Conservation (phyloP, 2,888 invertebrate genomes). For the Deilephila porcellus region DNA sequence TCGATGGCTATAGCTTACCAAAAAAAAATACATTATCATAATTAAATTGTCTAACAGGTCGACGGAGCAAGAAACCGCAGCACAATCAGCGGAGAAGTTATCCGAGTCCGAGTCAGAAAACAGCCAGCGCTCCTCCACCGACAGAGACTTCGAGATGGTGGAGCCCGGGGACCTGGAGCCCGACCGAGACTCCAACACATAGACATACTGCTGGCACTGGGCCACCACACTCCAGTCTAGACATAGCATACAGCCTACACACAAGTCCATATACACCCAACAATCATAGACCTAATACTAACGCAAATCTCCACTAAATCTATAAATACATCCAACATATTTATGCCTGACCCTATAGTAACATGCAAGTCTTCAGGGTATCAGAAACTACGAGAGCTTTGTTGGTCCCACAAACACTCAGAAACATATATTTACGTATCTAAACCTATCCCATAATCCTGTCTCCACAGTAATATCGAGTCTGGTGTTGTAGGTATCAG, state of each 20-base stretch:
- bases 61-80: slow-evolving; percentile 45
- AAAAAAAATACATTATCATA: background rate
- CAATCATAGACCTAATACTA: background rate
- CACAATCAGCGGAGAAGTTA: slow-evolving; percentile 60
- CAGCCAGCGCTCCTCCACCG: slow-evolving; percentile 92
- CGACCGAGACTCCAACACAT: slow-evolving; percentile 23
- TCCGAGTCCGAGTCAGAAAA: slow-evolving; percentile 93
- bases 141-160: slow-evolving; percentile 95
- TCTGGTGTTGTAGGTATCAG: too few relatives aligned
- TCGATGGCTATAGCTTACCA: background rate
- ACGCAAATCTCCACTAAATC: too few relatives aligned
- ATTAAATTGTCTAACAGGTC: background rate
- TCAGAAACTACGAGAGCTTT: too few relatives aligned
- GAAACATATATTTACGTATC: too few relatives aligned
- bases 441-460: too few relatives aligned
- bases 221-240: background rate
- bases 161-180: slow-evolving; percentile 88
- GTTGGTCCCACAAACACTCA: too few relatives aligned
- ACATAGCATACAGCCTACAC: too few relatives aligned
- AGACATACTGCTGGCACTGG: slow-evolving; percentile 7
- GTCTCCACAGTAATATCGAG: too few relatives aligned
- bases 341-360: too few relatives aligned
- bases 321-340: background rate
- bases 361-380: too few relatives aligned
- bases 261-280: too few relatives aligned